Conservation (phyloP, 2,888 invertebrate genomes). For the Trimorus sp. region DNA sequence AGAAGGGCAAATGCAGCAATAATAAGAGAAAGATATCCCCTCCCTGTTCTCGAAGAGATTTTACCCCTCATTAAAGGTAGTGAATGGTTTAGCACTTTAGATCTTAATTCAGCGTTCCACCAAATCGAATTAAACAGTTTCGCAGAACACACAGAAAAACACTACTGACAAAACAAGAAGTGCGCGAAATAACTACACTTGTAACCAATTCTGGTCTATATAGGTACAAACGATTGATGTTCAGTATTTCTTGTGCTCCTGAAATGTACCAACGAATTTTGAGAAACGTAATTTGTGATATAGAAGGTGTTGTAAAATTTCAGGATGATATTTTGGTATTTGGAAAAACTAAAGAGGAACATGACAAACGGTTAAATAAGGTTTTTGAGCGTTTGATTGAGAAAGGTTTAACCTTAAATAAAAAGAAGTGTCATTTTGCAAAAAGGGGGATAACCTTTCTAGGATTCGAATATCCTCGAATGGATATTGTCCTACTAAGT, state of each 20-base stretch:
- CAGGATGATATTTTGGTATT: neutral
- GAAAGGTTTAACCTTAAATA: constrained; percentile 62
- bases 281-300: neutral
- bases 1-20: too few species aligned
- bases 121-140: constrained; percentile 30
- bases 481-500: constrained; percentile 50
- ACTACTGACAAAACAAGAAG: too few species aligned
- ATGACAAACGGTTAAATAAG: constrained; percentile 15
- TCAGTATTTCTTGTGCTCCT: constrained; percentile 27
- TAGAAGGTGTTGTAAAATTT: constrained; percentile 31
- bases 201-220: constrained; percentile 17
- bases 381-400: constrained; percentile 20
- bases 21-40: too few species aligned
- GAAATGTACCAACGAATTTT: constrained; percentile 38
- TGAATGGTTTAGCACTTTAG: too few species aligned
- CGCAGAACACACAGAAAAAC: too few species aligned
- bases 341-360: constrained; percentile 27
- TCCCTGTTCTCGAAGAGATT: too few species aligned
- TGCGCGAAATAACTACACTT: constrained; percentile 31
- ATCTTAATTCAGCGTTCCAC: constrained; percentile 13
- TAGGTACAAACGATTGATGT: constrained; percentile 33
- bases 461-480: constrained; percentile 59
- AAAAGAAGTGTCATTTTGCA: constrained; percentile 58
- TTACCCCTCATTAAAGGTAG: too few species aligned
- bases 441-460: constrained; percentile 65